Conservation (phyloP, 2,888 invertebrate genomes). For the Ligdia adustata region DNA sequence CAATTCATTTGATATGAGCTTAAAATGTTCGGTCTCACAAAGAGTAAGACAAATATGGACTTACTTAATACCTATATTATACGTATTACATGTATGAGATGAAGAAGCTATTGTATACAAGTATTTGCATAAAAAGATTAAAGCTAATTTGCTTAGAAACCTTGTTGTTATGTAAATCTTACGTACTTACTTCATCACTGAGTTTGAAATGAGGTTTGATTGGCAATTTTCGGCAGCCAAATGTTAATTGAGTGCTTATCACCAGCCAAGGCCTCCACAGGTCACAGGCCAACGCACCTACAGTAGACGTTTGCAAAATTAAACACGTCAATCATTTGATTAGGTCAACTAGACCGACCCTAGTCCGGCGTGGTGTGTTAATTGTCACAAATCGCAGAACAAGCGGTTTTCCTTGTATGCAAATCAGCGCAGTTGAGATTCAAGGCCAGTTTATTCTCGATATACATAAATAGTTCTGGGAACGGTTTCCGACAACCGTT, state of each 20-base stretch:
- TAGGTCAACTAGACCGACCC: constrained; percentile 37
- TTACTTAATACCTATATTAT: too few species aligned
- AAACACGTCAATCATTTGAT: constrained; percentile 29
- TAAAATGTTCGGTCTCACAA: too few species aligned
- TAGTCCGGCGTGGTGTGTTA: constrained; percentile 8
- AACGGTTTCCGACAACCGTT: too few species aligned
- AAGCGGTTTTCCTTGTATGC: constrained; percentile 22
- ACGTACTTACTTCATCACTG: too few species aligned
- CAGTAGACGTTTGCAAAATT: constrained; percentile 34
- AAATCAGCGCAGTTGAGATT: constrained; percentile 6
- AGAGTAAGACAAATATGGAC: too few species aligned
- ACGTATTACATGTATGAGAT: too few species aligned
- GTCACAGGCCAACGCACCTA: constrained; percentile 26
- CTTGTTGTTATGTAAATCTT: too few species aligned
- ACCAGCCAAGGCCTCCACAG: constrained; percentile 1
- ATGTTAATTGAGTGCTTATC: constrained; percentile 1
- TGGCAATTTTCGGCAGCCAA: neutral
- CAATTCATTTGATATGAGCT: too few species aligned
- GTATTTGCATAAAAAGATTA: too few species aligned
- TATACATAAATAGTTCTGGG: too few species aligned
- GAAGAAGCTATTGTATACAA: too few species aligned
- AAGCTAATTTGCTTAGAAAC: too few species aligned
- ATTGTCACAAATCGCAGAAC: constrained; percentile 22
- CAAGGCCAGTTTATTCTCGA: constrained; percentile 2
- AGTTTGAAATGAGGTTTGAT: neutral